Conservation (phyloP, 1,140 invertebrate species). For the Panulirus ornatus region DNA sequence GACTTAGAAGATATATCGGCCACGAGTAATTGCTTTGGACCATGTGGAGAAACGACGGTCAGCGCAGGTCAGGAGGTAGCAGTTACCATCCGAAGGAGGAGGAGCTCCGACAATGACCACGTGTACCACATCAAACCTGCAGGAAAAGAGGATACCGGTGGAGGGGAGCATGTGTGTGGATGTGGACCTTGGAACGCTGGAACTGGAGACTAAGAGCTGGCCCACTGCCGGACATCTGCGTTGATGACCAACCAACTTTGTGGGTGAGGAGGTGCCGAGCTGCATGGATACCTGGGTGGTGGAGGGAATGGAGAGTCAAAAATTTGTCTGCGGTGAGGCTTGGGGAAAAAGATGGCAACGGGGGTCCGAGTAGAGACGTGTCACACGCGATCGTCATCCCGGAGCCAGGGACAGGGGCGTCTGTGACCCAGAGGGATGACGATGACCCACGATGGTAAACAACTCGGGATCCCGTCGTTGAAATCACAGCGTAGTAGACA, state of each 20-base stretch:
- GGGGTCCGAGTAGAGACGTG: neutral
- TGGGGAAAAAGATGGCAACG: neutral
- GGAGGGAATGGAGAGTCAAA: neutral
- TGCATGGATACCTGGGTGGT: neutral
- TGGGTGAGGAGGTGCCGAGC: neutral
- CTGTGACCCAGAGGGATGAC: neutral
- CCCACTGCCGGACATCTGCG: neutral
- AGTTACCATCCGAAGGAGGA: neutral
- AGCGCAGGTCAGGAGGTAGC: neutral
- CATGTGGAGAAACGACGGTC: no score
- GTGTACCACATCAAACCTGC: neutral
- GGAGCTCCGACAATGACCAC: neutral
- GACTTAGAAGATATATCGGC: no score
- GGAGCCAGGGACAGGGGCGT: neutral
- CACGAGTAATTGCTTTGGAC: no score
- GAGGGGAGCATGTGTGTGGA: neutral
- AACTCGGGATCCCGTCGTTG: no score
- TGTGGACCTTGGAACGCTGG: neutral
- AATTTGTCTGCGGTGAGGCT: neutral
- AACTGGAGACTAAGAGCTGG: neutral
- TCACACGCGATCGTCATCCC: no score
- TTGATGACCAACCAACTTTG: neutral
- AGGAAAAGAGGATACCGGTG: no score
- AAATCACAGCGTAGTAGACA: no score
- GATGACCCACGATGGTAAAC: no score